phyloP scores from a whole-genome alignment of 2,888 invertebrate species.

The Orthosia gothica region DNA sequence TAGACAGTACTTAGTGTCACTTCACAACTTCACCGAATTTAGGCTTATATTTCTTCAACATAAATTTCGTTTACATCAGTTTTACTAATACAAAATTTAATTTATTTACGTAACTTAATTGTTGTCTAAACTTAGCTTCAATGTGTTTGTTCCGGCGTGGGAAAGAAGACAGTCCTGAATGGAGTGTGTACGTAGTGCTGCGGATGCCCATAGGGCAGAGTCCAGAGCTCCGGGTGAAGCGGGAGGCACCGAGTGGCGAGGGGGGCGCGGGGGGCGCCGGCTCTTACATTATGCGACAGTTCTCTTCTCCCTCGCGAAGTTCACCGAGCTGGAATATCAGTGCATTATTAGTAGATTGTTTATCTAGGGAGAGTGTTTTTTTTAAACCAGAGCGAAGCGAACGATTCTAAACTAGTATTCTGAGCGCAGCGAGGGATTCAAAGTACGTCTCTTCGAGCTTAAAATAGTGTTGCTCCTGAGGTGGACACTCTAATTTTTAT shows the following conservation, averaged over 20 bases:
- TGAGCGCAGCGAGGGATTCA: no score
- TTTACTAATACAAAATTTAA: constrained; percentile 36
- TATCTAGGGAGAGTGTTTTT: no score
- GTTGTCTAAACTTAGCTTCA: constrained; percentile 51
- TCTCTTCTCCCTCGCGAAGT: constrained; percentile 87
- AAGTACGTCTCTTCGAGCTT: no score
- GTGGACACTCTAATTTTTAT: no score
- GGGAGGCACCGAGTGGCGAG: constrained; percentile 74
- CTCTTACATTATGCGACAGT: constrained; percentile 88
- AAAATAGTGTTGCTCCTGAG: no score
- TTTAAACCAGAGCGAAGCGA: no score
- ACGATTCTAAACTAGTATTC: no score
- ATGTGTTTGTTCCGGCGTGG: constrained; percentile 46
- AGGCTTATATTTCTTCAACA: constrained; percentile 32
- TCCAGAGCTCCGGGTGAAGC: constrained; percentile 69
- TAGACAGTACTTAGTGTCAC: constrained; percentile 51
- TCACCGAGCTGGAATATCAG: constrained; percentile 80
- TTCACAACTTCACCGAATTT: constrained; percentile 55
- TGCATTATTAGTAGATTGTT: constrained; percentile 1
- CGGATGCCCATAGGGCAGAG: constrained; percentile 75
- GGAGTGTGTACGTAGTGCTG: constrained; percentile 55
- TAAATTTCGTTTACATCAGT: constrained; percentile 22
- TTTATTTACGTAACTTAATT: constrained; percentile 40
- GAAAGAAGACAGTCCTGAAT: constrained; percentile 53
- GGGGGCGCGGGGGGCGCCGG: constrained; percentile 45